These are phyloP conservation scores for Patagioenas fasciata DNA, from an alignment of 2,113 vertebrate genomes.

Conservation along the genomic window DNA sequence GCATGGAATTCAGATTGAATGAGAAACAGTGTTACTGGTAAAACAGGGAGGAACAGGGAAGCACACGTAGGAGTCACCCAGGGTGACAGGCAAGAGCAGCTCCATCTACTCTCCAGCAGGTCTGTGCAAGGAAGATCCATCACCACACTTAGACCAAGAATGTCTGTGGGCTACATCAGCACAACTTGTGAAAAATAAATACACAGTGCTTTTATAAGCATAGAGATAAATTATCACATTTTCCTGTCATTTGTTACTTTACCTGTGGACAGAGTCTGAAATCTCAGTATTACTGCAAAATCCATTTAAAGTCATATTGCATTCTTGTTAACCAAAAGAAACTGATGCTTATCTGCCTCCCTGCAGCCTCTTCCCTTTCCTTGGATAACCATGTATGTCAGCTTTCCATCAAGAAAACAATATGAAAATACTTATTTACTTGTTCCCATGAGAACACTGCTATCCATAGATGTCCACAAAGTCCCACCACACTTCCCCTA, in stretches of 20 bases:
- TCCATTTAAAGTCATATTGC: background rate
- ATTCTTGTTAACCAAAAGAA: background rate
- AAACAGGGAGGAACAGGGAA: background rate
- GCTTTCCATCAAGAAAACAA: background rate
- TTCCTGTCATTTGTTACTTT: background rate
- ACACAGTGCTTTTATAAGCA: background rate
- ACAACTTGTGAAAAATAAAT: background rate
- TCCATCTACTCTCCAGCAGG: background rate
- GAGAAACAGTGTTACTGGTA: background rate
- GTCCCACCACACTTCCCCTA: background rate
- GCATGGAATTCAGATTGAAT: background rate
- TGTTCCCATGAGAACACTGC: background rate
- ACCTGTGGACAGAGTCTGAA: background rate
- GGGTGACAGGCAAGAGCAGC: fast-evolving
- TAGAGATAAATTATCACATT: background rate
- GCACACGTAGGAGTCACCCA: background rate
- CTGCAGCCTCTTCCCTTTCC: background rate
- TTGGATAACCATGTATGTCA: background rate
- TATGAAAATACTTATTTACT: background rate
- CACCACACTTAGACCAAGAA: background rate
- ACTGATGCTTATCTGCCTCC: background rate
- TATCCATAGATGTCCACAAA: background rate
- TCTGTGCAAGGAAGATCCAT: background rate
- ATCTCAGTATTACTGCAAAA: background rate
- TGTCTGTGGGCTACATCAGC: background rate